A percentile compares a stretch with the other conserved stretches of the same genome.
phyloP scores from a whole-genome alignment of 2,797 vertebrate species.

The Danio albolineatus region DNA sequence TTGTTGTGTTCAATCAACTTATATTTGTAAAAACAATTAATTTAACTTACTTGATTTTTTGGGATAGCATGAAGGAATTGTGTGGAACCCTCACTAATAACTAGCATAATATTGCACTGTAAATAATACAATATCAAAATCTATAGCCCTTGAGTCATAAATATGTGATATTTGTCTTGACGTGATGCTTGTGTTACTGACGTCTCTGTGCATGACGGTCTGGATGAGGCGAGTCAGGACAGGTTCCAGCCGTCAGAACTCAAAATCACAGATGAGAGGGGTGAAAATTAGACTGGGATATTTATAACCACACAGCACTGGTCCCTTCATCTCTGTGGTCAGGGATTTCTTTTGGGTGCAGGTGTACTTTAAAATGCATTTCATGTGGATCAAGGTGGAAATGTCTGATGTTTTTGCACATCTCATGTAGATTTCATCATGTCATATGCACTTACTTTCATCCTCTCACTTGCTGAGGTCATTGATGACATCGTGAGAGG shows the following conservation, averaged over 20 bases:
- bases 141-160: not conserved
- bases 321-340: constrained; percentile 27
- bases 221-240: constrained; percentile 32
- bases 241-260: constrained; percentile 33
- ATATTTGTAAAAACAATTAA: too few relatives aligned
- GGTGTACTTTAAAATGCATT: constrained; percentile 36
- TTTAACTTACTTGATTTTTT: too few relatives aligned
- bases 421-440: not conserved
- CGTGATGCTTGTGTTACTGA: constrained; percentile 15
- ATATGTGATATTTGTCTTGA: constrained; percentile 1
- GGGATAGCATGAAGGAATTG: too few relatives aligned
- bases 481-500: constrained; percentile 29
- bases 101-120: not conserved
- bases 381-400: constrained; percentile 10
- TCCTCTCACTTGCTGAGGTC: not conserved
- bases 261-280: constrained; percentile 30
- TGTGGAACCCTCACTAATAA: not conserved
- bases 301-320: constrained; percentile 35
- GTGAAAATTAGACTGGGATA: constrained; percentile 45
- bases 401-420: constrained; percentile 7
- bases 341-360: constrained; percentile 27
- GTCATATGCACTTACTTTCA: not conserved
- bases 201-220: constrained; percentile 34
- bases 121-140: not conserved
- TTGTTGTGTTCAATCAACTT: too few relatives aligned